Evolutionary conservation across 2,888 invertebrate species (phyloP).

Genomic region (Ophion slaviceki): DNA sequence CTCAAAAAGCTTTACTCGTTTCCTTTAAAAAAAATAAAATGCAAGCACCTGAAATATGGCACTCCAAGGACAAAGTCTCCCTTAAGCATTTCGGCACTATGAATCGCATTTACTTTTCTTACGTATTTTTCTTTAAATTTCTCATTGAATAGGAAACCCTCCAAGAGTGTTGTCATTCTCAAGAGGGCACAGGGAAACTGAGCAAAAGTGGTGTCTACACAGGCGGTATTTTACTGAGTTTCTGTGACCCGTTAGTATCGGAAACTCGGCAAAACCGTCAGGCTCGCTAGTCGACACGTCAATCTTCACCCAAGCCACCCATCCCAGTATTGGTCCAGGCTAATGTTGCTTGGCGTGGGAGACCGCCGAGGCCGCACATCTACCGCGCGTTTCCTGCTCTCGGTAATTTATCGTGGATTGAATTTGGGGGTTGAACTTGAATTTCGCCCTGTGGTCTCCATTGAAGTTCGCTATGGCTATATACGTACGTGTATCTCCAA

Average conservation of each 20-base stretch:
- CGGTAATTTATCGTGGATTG: background rate
- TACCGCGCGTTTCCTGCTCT: background rate
- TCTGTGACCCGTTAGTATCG: background rate
- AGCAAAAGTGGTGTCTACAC: background rate
- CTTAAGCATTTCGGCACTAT: no score
- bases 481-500: background rate
- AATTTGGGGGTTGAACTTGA: slow-evolving; percentile 4
- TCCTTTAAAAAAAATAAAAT: no score
- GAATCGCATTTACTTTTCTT: no score
- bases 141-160: no score
- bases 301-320: background rate
- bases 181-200: background rate
- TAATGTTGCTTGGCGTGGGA: background rate
- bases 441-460: slow-evolving; percentile 18
- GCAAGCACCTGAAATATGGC: no score
- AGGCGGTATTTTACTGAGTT: background rate
- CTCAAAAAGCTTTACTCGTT: no score
- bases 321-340: background rate
- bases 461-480: background rate
- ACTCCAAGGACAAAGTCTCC: no score
- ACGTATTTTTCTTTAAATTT: no score
- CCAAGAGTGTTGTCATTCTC: background rate
- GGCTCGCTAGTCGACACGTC: background rate
- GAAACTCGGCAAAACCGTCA: background rate
- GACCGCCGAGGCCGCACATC: background rate